Evolutionary conservation across 2,113 vertebrate species (phyloP).

Genomic region (sheep (Ovis aries)): DNA sequence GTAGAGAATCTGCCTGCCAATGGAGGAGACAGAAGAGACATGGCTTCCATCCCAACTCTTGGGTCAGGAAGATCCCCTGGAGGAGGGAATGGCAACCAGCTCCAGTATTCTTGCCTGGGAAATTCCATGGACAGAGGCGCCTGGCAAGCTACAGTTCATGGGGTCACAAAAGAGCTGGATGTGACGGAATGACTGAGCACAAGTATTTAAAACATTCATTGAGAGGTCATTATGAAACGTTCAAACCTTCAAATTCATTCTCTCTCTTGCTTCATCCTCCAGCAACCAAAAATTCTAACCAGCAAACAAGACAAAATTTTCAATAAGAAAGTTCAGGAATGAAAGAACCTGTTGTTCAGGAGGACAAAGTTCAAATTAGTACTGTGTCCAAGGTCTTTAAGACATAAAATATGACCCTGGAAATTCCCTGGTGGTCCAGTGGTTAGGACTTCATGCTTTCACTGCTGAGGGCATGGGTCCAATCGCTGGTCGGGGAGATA

Average conservation of each 20-base stretch:
- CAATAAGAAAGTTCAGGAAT: not conserved
- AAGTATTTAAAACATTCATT: not conserved
- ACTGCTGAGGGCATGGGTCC: not conserved
- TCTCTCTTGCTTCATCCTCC: not conserved
- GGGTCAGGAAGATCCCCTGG: not conserved
- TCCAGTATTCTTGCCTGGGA: not conserved
- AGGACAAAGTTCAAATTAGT: not conserved
- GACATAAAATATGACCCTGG: not conserved
- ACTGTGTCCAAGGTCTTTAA: not conserved
- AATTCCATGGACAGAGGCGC: not conserved
- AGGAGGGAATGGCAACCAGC: not conserved
- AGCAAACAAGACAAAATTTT: not conserved
- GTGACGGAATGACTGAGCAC: not conserved
- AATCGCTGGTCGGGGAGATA: not conserved
- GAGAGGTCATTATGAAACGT: not conserved
- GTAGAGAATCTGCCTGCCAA: not conserved
- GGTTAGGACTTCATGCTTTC: not conserved
- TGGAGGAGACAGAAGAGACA: not conserved
- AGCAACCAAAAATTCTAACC: not conserved
- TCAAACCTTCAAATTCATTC: not conserved
- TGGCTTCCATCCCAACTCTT: not conserved
- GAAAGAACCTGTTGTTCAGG: not conserved
- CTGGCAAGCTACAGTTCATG: not conserved
- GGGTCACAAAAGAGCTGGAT: not conserved
- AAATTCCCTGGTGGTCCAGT: not conserved